These are phyloP conservation scores for Aplocera efformata DNA, from an alignment of 2,888 invertebrate species.

Conservation along the genomic window DNA sequence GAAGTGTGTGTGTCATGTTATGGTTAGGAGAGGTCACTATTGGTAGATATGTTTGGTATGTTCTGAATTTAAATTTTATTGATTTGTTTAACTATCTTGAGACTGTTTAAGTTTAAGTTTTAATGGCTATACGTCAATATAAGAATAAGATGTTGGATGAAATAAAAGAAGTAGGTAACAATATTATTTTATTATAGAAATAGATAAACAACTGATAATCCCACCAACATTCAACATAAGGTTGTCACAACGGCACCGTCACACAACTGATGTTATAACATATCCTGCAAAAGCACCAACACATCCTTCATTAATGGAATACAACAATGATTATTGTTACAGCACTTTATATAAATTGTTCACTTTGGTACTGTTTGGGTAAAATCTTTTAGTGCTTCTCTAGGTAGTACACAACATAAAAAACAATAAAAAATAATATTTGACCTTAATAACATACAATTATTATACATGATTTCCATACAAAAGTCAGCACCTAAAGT, in stretches of 20 bases:
- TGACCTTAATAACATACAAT: no score
- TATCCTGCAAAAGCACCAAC: no score
- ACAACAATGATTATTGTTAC: no score
- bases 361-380: no score
- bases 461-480: constrained; percentile 13
- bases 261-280: no score
- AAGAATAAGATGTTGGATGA: constrained; percentile 26
- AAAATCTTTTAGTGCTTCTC: no score
- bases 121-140: constrained; percentile 33
- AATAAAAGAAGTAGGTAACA: constrained; percentile 24
- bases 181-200: constrained; percentile 34
- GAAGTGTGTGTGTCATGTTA: constrained; percentile 69
- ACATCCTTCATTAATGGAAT: no score
- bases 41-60: no score
- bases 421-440: constrained; percentile 11
- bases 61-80: no score
- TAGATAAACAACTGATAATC: constrained; percentile 39
- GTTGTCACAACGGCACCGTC: constrained; percentile 18
- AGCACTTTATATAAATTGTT: background rate
- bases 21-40: no score
- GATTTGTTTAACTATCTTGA: constrained; percentile 1
- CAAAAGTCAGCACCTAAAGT: constrained; percentile 38
- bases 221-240: constrained; percentile 25
- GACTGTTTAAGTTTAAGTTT: constrained; percentile 25
- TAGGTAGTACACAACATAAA: no score